Evolutionary conservation across 2,888 invertebrate species (phyloP), one percentile per base, ranked within the genome.

Genomic region (Peribatodes rhomboidaria): DNA sequence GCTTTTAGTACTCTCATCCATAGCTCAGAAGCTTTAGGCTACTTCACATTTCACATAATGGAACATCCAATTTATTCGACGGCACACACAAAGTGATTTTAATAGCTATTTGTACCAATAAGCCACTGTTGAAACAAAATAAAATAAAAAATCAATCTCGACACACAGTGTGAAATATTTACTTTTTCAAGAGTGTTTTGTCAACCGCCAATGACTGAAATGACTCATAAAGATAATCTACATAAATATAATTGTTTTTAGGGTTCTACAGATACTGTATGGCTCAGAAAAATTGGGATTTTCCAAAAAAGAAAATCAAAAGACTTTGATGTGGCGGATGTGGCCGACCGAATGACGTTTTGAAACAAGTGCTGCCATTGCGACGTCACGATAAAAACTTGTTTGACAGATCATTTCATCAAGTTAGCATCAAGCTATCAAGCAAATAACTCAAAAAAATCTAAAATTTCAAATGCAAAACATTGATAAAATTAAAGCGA

Each of bases 1-100:
- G 83, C 83, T 89, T 85, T 87, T 90, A 85, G 79, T 84, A 84
- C 84, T 89, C 80, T 88, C 89, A 89, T 93, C 92, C 93, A 93
- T 93, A 78, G 86, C 89, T 90, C 79, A 86, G 78, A 82, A 85
- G 78, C 79, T 83, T 68, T 82, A 85, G 79, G 82, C 83, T 88
- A 90, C 80, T 86, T 87, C 87, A 88, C 82, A 87, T 85, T 83
- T 90, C 90, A 89, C 89, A 89, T 88, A 80, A 85, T 85, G 77
- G 76, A 82, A 82, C 75, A 79, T 84, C 86, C 85, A 80, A 89
- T 83, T 84, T 78, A 74, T 84, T 85, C 84, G 83, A 88, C 86
- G 85, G 87, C 88, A 82, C 84, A 78, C 78, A 77, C 77, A 85
- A 86, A 84, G 88, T 91, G 89, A 87, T 80, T 86, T 83, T 84